phyloP scores from a whole-genome alignment of 2,888 invertebrate genomes.

The Idaea biselata region DNA sequence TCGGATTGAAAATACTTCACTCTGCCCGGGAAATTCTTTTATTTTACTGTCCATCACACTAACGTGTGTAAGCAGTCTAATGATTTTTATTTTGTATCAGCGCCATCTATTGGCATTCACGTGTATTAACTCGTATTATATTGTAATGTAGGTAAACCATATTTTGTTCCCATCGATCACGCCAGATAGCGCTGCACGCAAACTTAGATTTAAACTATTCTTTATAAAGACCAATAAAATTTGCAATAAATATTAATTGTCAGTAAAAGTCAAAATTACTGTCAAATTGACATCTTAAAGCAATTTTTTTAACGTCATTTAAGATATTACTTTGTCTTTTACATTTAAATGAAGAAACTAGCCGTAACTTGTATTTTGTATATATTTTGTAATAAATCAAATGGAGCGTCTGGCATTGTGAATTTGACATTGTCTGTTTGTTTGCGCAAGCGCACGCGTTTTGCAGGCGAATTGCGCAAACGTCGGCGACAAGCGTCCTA shows the following conservation, averaged over 20 bases:
- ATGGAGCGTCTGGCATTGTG: constrained; percentile 5
- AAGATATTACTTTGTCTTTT: no score
- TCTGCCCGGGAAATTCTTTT: no score
- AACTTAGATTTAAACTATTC: not conserved
- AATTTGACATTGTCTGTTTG: constrained; percentile 18
- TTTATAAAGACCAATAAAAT: no score
- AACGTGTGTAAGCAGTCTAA: not conserved
- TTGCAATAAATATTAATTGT: no score
- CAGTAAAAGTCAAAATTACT: no score
- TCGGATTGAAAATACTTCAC: no score
- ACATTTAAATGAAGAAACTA: not conserved
- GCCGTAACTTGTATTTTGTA: not conserved
- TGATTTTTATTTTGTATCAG: constrained; percentile 18
- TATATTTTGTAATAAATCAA: not conserved
- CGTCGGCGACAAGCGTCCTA: constrained; percentile 50
- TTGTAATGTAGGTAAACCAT: not conserved
- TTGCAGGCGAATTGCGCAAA: constrained; percentile 41
- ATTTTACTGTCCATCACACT: no score
- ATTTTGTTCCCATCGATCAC: constrained; percentile 30
- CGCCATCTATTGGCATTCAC: constrained; percentile 52
- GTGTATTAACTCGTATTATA: constrained; percentile 11
- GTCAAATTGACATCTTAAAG: no score
- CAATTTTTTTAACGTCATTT: no score
- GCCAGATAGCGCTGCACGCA: constrained; percentile 33
- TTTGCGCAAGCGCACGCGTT: constrained; percentile 42